Percentiles rank a stretch among this genome's conserved stretches.
These are phyloP conservation scores for Proterorhinus semilunaris DNA, from an alignment of 2,113 vertebrate genomes.

Conservation along the genomic window DNA sequence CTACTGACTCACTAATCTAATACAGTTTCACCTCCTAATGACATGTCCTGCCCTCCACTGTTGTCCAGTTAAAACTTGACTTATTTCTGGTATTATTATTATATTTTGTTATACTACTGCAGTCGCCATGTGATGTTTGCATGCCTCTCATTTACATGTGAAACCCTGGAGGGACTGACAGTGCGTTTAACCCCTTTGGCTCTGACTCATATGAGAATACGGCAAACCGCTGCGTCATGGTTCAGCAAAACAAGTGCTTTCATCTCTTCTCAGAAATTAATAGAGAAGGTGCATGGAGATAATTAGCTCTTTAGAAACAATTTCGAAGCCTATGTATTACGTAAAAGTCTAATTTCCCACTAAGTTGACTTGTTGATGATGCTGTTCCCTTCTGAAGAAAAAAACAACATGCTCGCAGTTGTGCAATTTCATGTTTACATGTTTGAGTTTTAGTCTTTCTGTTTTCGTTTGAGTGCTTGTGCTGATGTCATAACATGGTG, in stretches of 20 bases:
- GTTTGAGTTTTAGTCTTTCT: no score
- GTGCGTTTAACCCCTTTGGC: constrained; percentile 42
- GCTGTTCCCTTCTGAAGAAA: no score
- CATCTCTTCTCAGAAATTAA: constrained; percentile 47
- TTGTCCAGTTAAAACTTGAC: background rate
- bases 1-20: background rate
- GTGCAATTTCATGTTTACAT: no score
- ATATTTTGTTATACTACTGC: background rate
- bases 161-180: constrained; percentile 36
- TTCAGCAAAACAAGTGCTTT: constrained; percentile 40
- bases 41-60: background rate
- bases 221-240: constrained; percentile 23
- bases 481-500: no score
- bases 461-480: no score
- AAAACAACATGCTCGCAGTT: no score
- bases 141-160: constrained; percentile 35
- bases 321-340: no score
- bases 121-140: constrained; percentile 4
- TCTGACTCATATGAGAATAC: constrained; percentile 50
- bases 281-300: no score
- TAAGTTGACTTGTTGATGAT: no score
- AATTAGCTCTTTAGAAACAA: no score
- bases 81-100: background rate
- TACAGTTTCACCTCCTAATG: background rate
- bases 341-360: no score